Evolutionary conservation across 2,797 vertebrate genomes (phyloP), one percentile per base, ranked within the genome.

Genomic region (Adrianichthys oophorus): DNA sequence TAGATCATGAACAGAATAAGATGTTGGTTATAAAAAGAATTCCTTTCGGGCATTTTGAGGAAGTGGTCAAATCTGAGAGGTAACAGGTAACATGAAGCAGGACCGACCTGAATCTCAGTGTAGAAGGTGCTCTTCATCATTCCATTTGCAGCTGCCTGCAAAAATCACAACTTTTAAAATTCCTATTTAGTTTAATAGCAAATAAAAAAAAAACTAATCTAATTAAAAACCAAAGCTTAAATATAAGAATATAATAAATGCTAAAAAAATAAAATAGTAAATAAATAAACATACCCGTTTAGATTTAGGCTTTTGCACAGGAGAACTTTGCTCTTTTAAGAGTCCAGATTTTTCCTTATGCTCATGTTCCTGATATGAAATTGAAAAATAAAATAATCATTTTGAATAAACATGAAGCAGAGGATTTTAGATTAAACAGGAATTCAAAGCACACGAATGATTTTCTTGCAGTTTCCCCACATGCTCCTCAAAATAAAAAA

Each of bases 81-180:
- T 7, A 17, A 29, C 23, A n/a, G 29, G 29, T 41, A 23, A 1
- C 15, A 50, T 16, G 40, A 3, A 3, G 3, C 15, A 19, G 16
- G 3, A 47, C 47, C 46, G 16, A 83, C 80, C 71, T 70, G 68
- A 68, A 58, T 79, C 51, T 85, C 73, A 18, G 26, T 12, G 65
- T 54, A 32, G 56, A 83, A 83, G 0, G 57, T 63, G 67, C 37
- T 80, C 59, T 78, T 87, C 65, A 80, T 79, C 72, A 78, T 59
- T 1, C 65, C 74, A 52, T 50, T 77, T 7, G 83, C 74, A 29
- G 63, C 7, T 1, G 8, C 29, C 29, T 32, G 29, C 29, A 32
- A 32, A 32, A 32, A 12, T 0, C 8, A 32, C 2, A 32, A 3
- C 8, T 10, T 6, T 26, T 26, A 7, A 5, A 26, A 49, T 26